Conservation (phyloP, 2,113 vertebrate genomes). For the Xenopus borealis region DNA sequence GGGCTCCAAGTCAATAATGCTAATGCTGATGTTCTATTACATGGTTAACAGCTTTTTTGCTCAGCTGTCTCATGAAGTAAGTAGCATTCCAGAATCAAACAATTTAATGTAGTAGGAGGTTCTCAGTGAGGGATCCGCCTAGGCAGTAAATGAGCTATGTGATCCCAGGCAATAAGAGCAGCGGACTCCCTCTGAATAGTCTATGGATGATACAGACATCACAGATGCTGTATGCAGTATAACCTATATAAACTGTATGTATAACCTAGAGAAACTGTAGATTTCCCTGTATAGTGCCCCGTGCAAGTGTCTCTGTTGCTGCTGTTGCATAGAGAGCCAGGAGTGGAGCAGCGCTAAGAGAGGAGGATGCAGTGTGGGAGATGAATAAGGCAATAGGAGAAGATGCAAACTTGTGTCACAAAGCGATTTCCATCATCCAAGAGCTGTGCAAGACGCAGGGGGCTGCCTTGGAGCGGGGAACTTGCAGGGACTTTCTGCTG, state of each 20-base stretch:
- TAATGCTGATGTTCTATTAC: neutral
- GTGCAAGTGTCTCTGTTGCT: neutral
- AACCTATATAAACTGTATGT: neutral
- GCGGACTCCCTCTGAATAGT: conserved; percentile 33
- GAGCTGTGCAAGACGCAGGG: conserved; percentile 61
- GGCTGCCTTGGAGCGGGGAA: conserved; percentile 59
- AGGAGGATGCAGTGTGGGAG: conserved; percentile 58
- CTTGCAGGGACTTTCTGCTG: conserved; percentile 61
- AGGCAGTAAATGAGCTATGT: conserved; percentile 52
- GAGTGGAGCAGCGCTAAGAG: conserved; percentile 34
- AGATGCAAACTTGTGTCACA: conserved; percentile 56
- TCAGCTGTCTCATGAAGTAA: conserved; percentile 27
- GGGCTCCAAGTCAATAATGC: too few species aligned
- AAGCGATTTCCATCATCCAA: conserved; percentile 58
- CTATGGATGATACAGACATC: conserved; percentile 17
- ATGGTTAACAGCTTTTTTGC: conserved; percentile 34
- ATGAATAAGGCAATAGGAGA: conserved; percentile 59
- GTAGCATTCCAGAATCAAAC: conserved; percentile 48
- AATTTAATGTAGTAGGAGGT: conserved; percentile 60
- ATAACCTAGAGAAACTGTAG: conserved; percentile 16
- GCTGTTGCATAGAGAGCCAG: conserved; percentile 32
- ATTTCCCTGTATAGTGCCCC: neutral
- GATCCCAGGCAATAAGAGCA: conserved; percentile 51
- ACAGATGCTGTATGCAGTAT: neutral
- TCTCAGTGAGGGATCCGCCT: conserved; percentile 58